phyloP scores from a whole-genome alignment of 2,888 invertebrate species.

The Cheilosia variabilis region DNA sequence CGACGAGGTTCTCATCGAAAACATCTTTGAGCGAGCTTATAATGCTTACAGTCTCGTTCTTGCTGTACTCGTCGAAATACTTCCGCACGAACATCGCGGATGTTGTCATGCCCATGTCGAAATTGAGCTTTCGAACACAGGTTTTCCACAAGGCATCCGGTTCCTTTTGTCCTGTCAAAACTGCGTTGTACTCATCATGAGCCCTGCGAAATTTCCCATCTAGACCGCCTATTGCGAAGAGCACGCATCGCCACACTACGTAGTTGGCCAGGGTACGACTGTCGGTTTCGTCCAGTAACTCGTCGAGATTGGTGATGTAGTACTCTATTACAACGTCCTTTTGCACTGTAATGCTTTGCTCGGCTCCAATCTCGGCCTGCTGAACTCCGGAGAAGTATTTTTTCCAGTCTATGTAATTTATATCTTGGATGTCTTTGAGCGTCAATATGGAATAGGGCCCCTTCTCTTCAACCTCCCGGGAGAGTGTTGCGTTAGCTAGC shows the following conservation, averaged over 20 bases:
- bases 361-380: background rate
- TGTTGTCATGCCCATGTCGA: constrained; percentile 91
- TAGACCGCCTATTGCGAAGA: constrained; percentile 39
- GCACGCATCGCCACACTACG: constrained; percentile 71
- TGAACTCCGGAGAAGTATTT: constrained; percentile 63
- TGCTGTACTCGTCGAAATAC: constrained; percentile 85
- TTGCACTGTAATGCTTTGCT: constrained; percentile 84
- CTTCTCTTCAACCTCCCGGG: constrained; percentile 47
- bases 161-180: constrained; percentile 92
- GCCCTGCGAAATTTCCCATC: constrained; percentile 58
- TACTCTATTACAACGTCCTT: constrained; percentile 84
- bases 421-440: constrained; percentile 36
- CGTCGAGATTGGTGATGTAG: constrained; percentile 57
- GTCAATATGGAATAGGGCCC: constrained; percentile 41
- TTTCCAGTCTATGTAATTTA: constrained; percentile 67
- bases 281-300: constrained; percentile 51
- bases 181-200: constrained; percentile 85
- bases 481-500: constrained; percentile 74
- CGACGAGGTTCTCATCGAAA: constrained; percentile 92
- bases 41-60: constrained; percentile 89
- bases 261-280: constrained; percentile 72
- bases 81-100: constrained; percentile 85
- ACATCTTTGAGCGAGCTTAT: constrained; percentile 92
- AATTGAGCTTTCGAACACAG: constrained; percentile 93
- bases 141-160: constrained; percentile 93